These are phyloP conservation scores for Poecilus cupreus DNA, from an alignment of 2,888 invertebrate genomes.

Conservation along the genomic window DNA sequence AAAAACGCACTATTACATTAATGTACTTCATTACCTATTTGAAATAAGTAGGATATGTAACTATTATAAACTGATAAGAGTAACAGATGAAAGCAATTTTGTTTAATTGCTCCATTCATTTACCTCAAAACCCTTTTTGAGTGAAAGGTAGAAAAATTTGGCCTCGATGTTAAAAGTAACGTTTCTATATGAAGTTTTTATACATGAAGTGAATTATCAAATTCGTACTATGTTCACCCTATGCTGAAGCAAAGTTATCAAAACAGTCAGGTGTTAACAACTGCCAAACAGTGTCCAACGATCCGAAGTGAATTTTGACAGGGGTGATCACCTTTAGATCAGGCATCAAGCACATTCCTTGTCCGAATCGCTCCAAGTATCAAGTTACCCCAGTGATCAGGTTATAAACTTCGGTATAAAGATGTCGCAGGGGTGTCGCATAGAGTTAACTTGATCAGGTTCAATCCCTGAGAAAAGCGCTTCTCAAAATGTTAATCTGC, in stretches of 20 bases:
- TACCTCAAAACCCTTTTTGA: too few species aligned
- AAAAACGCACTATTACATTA: too few species aligned
- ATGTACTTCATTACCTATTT: too few species aligned
- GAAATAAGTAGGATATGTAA: too few species aligned
- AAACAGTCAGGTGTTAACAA: conserved; percentile 38
- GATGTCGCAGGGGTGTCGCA: conserved; percentile 17
- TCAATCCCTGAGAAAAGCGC: not conserved
- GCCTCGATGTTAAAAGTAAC: too few species aligned
- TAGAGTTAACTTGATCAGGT: not conserved
- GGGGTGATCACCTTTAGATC: conserved; percentile 32
- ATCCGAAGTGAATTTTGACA: conserved; percentile 11
- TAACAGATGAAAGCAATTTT: too few species aligned
- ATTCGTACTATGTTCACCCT: not conserved
- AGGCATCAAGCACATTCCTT: conserved; percentile 22
- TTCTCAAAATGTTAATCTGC: not conserved
- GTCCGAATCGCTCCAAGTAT: conserved; percentile 2
- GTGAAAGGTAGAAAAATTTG: too few species aligned
- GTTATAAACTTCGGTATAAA: conserved; percentile 22
- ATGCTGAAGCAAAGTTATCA: not conserved
- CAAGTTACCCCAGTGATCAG: conserved; percentile 5
- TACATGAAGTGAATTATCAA: too few species aligned
- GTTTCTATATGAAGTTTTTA: too few species aligned
- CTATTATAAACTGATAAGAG: too few species aligned
- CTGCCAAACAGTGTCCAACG: not conserved
- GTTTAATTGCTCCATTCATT: too few species aligned